These are phyloP conservation scores for Hafferia zeledoni DNA, from an alignment of 2,797 vertebrate genomes.

Conservation along the genomic window DNA sequence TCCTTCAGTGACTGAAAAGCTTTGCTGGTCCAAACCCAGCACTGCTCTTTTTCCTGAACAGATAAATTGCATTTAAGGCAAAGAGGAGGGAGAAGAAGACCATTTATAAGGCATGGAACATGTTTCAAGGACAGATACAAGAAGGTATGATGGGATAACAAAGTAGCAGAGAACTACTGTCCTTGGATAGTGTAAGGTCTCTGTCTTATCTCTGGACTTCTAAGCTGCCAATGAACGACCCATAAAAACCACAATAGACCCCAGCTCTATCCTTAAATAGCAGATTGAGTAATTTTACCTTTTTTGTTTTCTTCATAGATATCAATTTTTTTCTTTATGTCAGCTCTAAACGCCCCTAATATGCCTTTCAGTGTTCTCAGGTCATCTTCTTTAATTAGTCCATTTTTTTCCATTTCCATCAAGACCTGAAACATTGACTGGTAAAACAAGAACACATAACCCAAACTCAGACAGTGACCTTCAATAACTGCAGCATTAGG, in stretches of 20 bases:
- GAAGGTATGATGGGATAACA: background rate
- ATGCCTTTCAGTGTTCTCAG: background rate
- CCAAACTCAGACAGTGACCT: background rate
- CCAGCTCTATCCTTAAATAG: background rate
- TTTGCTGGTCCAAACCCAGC: background rate
- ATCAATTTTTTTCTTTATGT: slow-evolving; percentile 41
- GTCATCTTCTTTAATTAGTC: slow-evolving; percentile 32
- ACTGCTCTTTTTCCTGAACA: background rate
- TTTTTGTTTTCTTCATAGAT: slow-evolving; percentile 2
- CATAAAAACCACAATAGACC: background rate
- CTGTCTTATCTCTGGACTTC: background rate
- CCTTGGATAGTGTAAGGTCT: background rate
- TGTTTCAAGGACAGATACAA: background rate
- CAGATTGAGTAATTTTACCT: slow-evolving; percentile 30
- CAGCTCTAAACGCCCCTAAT: background rate
- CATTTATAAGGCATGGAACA: background rate
- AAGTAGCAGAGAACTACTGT: background rate
- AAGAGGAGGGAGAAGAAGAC: background rate
- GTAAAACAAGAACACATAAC: slow-evolving; percentile 23
- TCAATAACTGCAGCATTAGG: background rate
- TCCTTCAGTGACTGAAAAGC: background rate
- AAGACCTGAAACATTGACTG: slow-evolving; percentile 51
- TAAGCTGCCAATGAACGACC: background rate
- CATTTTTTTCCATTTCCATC: slow-evolving; percentile 57
- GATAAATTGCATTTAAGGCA: background rate